A percentile compares a stretch with the other conserved stretches of the same genome.
Evolutionary conservation across 2,797 vertebrate species (phyloP).

Genomic region (Lophius americanus): DNA sequence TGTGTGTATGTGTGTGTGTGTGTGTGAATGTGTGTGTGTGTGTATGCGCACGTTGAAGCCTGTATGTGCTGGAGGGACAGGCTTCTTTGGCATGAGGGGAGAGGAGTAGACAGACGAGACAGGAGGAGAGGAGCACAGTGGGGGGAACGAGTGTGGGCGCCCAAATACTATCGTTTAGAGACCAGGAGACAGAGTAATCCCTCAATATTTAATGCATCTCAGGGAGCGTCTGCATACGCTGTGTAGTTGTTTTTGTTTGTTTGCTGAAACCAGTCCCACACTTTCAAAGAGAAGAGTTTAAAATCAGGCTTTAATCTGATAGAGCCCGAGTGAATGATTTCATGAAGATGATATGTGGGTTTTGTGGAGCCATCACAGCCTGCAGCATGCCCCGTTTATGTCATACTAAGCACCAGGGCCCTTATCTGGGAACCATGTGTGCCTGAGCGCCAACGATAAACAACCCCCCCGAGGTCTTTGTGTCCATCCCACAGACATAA

Average conservation of each 20-base stretch:
- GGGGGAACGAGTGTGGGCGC: conserved; percentile 58
- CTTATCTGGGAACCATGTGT: conserved; percentile 63
- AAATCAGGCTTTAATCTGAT: conserved; percentile 23
- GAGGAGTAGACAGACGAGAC: conserved; percentile 74
- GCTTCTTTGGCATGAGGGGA: conserved; percentile 72
- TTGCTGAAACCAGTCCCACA: conserved; percentile 33
- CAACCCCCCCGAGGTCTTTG: conserved; percentile 62
- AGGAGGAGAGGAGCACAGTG: conserved; percentile 49
- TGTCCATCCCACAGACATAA: conserved; percentile 78
- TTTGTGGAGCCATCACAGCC: conserved; percentile 45
- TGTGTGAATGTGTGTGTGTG: conserved; percentile 14
- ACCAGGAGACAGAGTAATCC: conserved; percentile 60
- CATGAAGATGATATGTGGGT: conserved; percentile 46
- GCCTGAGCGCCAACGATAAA: conserved; percentile 67
- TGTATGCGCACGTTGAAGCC: conserved; percentile 39
- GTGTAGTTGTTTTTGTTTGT: conserved; percentile 40
- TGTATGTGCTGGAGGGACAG: conserved; percentile 70
- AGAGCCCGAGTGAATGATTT: conserved; percentile 24
- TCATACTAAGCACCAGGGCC: conserved; percentile 49
- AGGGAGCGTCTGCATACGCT: conserved; percentile 33
- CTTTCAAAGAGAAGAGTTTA: conserved; percentile 40
- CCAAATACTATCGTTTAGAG: conserved; percentile 67
- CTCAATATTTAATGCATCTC: conserved; percentile 67
- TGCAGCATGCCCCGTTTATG: conserved; percentile 47
- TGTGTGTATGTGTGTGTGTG: too few relatives aligned